Evolutionary conservation across 1,140 invertebrate species (phyloP).

Genomic region (Ceratitis capitata): DNA sequence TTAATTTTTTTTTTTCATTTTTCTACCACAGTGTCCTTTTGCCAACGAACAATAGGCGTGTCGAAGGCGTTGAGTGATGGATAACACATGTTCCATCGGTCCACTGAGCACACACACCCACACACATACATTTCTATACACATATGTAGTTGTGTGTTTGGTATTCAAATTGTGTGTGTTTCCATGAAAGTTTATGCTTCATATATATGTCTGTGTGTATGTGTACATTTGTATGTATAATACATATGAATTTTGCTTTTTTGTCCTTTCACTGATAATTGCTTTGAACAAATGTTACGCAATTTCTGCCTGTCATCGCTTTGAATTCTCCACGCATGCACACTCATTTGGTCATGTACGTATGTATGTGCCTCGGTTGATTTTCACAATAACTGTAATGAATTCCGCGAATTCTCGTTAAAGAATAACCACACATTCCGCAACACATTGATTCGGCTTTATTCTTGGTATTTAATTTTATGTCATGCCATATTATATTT

Average conservation of each 20-base stretch:
- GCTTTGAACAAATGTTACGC: neutral
- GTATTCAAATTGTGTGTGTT: no score
- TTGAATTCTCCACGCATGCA: neutral
- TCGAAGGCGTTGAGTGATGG: slow-evolving; percentile 22
- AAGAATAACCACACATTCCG: neutral
- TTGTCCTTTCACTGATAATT: neutral
- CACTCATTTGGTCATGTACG: no score
- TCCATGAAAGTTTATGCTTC: no score
- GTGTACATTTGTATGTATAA: no score
- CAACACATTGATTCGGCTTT: no score
- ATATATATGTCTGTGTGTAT: no score
- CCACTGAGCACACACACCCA: neutral
- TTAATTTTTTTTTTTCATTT: neutral
- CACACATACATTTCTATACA: neutral
- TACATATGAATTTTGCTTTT: neutral
- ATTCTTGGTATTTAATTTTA: neutral
- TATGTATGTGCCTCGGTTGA: neutral
- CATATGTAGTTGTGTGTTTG: neutral
- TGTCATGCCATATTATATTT: neutral
- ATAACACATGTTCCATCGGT: neutral
- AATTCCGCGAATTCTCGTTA: neutral
- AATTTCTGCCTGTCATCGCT: slow-evolving; percentile 5
- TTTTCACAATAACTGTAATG: neutral
- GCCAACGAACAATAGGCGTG: neutral
- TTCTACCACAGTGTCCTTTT: neutral